Evolutionary conservation across 1,140 invertebrate genomes (phyloP).

Genomic region (Mylabris phalerata): DNA sequence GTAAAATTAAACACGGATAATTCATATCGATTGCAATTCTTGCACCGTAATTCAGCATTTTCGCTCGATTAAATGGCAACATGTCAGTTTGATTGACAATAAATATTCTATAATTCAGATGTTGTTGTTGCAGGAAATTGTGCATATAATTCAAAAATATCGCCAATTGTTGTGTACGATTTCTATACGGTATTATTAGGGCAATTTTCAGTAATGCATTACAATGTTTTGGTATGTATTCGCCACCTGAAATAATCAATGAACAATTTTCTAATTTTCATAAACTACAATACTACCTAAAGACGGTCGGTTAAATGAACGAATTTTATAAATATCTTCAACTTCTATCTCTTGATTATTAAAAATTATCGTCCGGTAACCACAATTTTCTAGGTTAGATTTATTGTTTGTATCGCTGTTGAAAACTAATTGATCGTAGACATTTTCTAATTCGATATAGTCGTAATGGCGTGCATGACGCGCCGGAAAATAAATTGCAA

Average conservation of each 20-base stretch:
- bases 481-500: slow-evolving; percentile 32
- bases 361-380: slow-evolving; percentile 28
- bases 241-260: slow-evolving; percentile 53
- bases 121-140: slow-evolving; percentile 79
- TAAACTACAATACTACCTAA: background rate
- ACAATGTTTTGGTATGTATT: slow-evolving; percentile 67
- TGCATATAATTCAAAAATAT: slow-evolving; percentile 85
- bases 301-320: slow-evolving; percentile 5
- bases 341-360: slow-evolving; percentile 25
- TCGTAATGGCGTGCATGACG: slow-evolving; percentile 34
- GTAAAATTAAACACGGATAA: slow-evolving; percentile 87
- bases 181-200: slow-evolving; percentile 83
- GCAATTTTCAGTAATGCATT: slow-evolving; percentile 70
- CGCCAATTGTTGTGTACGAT: slow-evolving; percentile 71
- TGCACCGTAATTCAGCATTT: slow-evolving; percentile 90
- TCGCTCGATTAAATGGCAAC: slow-evolving; percentile 84
- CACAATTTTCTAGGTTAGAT: slow-evolving; percentile 27
- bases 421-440: slow-evolving; percentile 22
- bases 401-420: background rate
- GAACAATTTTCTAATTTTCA: background rate
- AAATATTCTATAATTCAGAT: slow-evolving; percentile 75
- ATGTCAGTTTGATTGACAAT: slow-evolving; percentile 80
- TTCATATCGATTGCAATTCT: slow-evolving; percentile 62
- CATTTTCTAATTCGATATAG: slow-evolving; percentile 25
- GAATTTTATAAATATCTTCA: slow-evolving; percentile 16